phyloP scores from a whole-genome alignment of 1,140 invertebrate species.

The Cotesia typhae region DNA sequence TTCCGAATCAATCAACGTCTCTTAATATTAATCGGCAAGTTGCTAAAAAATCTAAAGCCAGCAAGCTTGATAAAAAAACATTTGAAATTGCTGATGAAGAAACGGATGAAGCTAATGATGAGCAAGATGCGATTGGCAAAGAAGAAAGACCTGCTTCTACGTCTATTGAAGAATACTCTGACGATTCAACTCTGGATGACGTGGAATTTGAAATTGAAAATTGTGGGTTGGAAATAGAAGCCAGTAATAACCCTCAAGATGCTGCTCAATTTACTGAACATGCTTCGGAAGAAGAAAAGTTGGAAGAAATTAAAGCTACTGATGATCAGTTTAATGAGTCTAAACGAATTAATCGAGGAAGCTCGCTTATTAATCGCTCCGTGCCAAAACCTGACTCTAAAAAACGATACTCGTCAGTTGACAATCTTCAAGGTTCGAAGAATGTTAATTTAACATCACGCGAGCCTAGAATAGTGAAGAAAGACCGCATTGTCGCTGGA shows the following conservation, averaged over 20 bases:
- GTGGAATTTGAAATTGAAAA: slow-evolving; percentile 45
- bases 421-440: slow-evolving; percentile 54
- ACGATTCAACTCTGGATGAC: slow-evolving; percentile 36
- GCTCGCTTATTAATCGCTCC: slow-evolving; percentile 47
- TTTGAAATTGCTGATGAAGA: slow-evolving; percentile 34
- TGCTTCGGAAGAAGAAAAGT: background rate
- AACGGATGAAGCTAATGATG: slow-evolving; percentile 46
- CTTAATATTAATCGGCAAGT: slow-evolving; percentile 43
- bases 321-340: slow-evolving; percentile 8
- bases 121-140: slow-evolving; percentile 43
- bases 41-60: slow-evolving; percentile 29
- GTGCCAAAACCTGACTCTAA: slow-evolving; percentile 46
- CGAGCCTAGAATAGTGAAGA: slow-evolving; percentile 41
- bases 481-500: slow-evolving; percentile 50
- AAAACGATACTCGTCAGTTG: slow-evolving; percentile 57
- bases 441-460: slow-evolving; percentile 25
- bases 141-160: slow-evolving; percentile 22
- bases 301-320: slow-evolving; percentile 39
- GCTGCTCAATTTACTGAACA: background rate
- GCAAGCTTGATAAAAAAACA: slow-evolving; percentile 16
- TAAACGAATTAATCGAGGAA: slow-evolving; percentile 49
- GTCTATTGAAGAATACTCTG: slow-evolving; percentile 36
- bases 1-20: slow-evolving; percentile 30
- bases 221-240: slow-evolving; percentile 37
- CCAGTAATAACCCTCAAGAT: background rate